Percentiles rank a stretch among this genome's conserved stretches.
These are phyloP conservation scores for Gallinago undulata DNA, from an alignment of 2,113 vertebrate genomes.

Conservation along the genomic window DNA sequence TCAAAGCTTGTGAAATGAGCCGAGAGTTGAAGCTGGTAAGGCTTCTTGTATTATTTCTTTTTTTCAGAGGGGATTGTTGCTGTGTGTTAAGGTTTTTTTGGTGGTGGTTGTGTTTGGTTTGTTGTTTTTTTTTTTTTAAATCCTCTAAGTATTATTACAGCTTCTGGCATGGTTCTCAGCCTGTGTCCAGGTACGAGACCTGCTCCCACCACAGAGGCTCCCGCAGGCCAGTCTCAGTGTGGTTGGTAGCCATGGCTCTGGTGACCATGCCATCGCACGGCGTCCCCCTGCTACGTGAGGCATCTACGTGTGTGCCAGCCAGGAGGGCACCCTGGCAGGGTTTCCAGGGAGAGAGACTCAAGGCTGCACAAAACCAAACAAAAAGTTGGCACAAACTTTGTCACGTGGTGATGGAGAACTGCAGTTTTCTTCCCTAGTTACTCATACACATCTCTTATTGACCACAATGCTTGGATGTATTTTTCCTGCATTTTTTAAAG, in stretches of 20 bases:
- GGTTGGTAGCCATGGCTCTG: not conserved
- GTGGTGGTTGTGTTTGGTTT: too few species aligned
- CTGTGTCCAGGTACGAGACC: not conserved
- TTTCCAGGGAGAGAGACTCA: not conserved
- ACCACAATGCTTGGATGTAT: not conserved
- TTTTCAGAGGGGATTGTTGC: not conserved
- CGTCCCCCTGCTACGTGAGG: accelerated
- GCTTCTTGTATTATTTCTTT: not conserved
- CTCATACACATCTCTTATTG: accelerated
- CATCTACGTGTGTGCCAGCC: not conserved
- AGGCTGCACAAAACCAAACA: not conserved
- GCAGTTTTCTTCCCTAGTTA: not conserved
- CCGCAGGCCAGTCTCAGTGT: not conserved
- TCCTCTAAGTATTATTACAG: too few species aligned
- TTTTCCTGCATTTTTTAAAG: not conserved
- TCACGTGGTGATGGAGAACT: not conserved
- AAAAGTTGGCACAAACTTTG: not conserved
- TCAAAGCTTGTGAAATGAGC: not conserved
- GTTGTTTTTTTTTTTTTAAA: not conserved
- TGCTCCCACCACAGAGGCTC: not conserved
- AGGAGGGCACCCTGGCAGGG: not conserved
- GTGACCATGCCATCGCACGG: accelerated
- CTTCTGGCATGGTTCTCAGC: not conserved
- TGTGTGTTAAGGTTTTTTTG: not conserved
- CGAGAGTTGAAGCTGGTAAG: not conserved